Evolutionary conservation across 1,140 invertebrate genomes (phyloP).

Genomic region (Drosophila nikananu): DNA sequence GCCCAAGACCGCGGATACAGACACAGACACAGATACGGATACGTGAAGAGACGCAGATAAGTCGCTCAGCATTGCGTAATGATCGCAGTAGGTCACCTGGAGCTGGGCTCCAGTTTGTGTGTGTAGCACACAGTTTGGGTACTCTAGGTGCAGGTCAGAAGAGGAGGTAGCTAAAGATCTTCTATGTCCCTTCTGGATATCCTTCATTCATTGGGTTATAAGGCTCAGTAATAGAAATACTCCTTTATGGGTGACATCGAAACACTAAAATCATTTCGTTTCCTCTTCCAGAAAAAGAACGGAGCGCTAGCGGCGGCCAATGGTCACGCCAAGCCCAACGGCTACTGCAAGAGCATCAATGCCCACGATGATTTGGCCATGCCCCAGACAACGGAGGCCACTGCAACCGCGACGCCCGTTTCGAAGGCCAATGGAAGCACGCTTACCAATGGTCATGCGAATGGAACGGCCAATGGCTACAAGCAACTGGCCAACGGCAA

Average conservation of each 20-base stretch:
- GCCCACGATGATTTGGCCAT: conserved; percentile 73
- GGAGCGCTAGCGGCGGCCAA: conserved; percentile 49
- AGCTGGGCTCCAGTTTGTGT: too few relatives aligned
- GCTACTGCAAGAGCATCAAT: conserved; percentile 78
- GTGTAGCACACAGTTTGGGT: neutral
- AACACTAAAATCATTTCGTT: neutral
- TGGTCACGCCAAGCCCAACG: conserved; percentile 71
- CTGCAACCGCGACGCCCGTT: conserved; percentile 33
- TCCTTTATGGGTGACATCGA: too few relatives aligned
- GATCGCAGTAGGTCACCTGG: conserved; percentile 11
- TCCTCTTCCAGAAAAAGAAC: conserved; percentile 63
- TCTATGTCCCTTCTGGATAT: neutral
- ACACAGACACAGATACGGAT: conserved; percentile 17
- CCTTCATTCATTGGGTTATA: too few relatives aligned
- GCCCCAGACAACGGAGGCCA: conserved; percentile 49
- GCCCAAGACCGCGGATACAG: conserved; percentile 40
- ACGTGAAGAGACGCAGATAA: conserved; percentile 12
- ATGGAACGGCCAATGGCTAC: conserved; percentile 68
- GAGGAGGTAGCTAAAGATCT: neutral
- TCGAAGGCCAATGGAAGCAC: conserved; percentile 56
- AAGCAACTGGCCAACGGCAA: conserved; percentile 58
- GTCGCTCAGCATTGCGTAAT: conserved; percentile 49
- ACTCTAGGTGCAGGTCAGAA: neutral
- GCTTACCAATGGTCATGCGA: conserved; percentile 64
- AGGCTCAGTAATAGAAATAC: too few relatives aligned